Conservation (phyloP, 2,113 vertebrate species). For the Equus przewalskii region DNA sequence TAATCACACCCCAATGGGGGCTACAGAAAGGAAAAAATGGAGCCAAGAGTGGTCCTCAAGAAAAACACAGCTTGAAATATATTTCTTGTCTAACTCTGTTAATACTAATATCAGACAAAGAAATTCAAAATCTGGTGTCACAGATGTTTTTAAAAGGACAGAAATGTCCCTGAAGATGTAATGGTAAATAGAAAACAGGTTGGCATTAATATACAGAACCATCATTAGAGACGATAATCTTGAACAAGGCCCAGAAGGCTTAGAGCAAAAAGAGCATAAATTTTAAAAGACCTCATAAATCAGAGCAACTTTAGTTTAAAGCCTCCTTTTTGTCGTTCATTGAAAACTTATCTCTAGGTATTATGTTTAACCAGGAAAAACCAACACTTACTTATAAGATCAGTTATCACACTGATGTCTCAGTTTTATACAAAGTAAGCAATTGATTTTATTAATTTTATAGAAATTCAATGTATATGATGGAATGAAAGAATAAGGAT, state of each 20-base stretch:
- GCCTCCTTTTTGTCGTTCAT: background rate
- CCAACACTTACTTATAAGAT: background rate
- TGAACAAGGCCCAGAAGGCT: constrained; percentile 60
- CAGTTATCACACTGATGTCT: constrained; percentile 40
- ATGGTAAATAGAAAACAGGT: constrained; percentile 70
- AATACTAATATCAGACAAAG: background rate
- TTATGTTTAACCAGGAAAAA: constrained; percentile 7
- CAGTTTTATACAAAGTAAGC: background rate
- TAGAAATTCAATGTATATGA: constrained; percentile 36
- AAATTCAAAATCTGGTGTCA: constrained; percentile 9
- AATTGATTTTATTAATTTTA: constrained; percentile 62
- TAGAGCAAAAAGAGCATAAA: background rate
- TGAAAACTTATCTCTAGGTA: background rate
- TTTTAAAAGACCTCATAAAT: background rate
- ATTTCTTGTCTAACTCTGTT: background rate
- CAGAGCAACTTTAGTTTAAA: constrained; percentile 29
- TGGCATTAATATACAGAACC: constrained; percentile 49
- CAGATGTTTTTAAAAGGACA: constrained; percentile 64
- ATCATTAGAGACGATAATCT: background rate
- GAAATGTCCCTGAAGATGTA: constrained; percentile 42
- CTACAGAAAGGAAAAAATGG: background rate
- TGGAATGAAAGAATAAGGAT: background rate
- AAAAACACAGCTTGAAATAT: background rate
- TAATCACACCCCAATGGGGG: background rate
- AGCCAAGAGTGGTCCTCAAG: background rate